Evolutionary conservation across 2,888 invertebrate species (phyloP).

Genomic region (Tolmerus cingulatus): DNA sequence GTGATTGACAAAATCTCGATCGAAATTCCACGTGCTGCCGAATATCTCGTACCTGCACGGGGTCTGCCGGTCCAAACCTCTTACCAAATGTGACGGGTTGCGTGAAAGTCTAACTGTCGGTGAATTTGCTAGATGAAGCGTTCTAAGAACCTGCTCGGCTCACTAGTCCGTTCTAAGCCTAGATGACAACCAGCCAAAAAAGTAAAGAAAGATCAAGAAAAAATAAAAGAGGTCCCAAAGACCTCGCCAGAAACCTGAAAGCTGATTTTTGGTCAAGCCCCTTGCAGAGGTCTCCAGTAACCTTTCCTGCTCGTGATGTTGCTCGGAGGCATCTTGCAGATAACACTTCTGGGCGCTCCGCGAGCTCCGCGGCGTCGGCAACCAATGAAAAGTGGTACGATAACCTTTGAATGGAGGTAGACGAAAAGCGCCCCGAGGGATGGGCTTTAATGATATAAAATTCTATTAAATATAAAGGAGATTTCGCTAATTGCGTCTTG

Average conservation of each 20-base stretch:
- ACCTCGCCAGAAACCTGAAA: neutral
- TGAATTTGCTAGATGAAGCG: neutral
- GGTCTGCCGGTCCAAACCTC: neutral
- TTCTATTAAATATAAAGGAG: constrained; percentile 25
- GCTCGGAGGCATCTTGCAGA: neutral
- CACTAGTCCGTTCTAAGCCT: neutral
- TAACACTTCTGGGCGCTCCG: constrained; percentile 12
- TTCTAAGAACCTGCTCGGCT: neutral
- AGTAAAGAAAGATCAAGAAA: neutral
- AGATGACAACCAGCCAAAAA: neutral
- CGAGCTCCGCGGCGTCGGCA: neutral
- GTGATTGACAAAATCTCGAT: constrained; percentile 32
- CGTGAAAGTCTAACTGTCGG: constrained; percentile 12
- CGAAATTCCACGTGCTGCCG: neutral
- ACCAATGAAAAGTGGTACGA: constrained; percentile 28
- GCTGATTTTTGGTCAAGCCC: constrained; percentile 27
- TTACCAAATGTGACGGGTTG: neutral
- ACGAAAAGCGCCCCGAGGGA: constrained; percentile 17
- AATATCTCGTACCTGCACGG: neutral
- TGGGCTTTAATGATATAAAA: constrained; percentile 20
- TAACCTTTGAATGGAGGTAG: constrained; percentile 33
- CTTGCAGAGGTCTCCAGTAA: neutral
- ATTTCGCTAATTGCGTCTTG: constrained; percentile 21
- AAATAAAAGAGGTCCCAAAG: neutral
- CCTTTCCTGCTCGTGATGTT: constrained; percentile 26